Evolutionary conservation across 1,140 invertebrate genomes (phyloP).

Genomic region (Callitettix versicolor): DNA sequence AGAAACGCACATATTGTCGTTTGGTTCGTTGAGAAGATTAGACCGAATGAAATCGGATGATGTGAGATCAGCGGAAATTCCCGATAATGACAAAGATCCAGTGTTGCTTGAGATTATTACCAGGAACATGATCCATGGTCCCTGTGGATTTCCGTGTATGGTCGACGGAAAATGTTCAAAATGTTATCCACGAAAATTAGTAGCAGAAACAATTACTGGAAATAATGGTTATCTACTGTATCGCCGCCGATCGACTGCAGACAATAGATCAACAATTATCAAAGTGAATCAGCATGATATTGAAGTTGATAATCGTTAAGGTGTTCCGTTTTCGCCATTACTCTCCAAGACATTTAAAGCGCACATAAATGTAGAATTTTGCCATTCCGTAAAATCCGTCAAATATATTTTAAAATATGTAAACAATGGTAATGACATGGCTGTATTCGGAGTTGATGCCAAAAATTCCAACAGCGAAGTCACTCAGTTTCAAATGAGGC

Average conservation of each 20-base stretch:
- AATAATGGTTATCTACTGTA: constrained; percentile 33
- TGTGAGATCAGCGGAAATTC: constrained; percentile 33
- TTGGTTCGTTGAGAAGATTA: constrained; percentile 32
- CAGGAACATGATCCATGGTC: constrained; percentile 39
- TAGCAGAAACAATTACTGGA: constrained; percentile 25
- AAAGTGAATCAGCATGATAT: constrained; percentile 3
- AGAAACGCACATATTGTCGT: constrained; percentile 36
- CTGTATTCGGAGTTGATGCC: constrained; percentile 23
- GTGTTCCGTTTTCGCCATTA: constrained; percentile 16
- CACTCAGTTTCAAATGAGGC: constrained; percentile 30
- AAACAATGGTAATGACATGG: constrained; percentile 28
- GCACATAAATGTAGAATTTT: constrained; percentile 11
- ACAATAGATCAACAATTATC: constrained; percentile 7
- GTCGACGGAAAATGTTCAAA: constrained; percentile 33
- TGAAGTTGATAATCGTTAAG: constrained; percentile 12
- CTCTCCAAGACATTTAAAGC: constrained; percentile 16
- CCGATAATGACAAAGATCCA: constrained; percentile 29
- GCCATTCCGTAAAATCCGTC: constrained; percentile 16
- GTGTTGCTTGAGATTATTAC: constrained; percentile 32
- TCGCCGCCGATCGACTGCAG: constrained; percentile 18
- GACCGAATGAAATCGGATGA: constrained; percentile 24
- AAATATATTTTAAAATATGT: constrained; percentile 32
- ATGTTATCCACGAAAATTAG: constrained; percentile 30
- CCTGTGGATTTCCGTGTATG: constrained; percentile 38
- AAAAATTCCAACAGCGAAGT: constrained; percentile 26